Evolutionary conservation across 2,797 vertebrate genomes (phyloP).

Genomic region (Saxicola maurus): DNA sequence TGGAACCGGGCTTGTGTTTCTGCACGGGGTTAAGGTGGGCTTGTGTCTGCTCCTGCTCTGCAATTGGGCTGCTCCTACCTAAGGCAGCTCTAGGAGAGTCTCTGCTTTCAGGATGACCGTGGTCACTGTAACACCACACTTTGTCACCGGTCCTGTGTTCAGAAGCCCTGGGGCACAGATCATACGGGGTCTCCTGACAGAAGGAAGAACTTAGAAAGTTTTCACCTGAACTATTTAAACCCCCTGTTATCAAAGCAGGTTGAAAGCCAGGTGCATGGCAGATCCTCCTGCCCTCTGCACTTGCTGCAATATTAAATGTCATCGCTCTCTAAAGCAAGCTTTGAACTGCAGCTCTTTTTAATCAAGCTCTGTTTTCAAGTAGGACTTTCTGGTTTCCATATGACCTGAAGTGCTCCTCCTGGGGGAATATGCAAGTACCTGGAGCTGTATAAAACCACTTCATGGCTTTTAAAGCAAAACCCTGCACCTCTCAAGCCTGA

Average conservation of each 20-base stretch:
- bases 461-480: slow-evolving; percentile 26
- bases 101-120: background rate
- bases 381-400: slow-evolving; percentile 44
- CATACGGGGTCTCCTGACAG: background rate
- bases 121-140: background rate
- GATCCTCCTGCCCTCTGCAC: slow-evolving; percentile 24
- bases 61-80: background rate
- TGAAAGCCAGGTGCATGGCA: slow-evolving; percentile 33
- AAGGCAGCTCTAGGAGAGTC: background rate
- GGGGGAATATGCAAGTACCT: slow-evolving; percentile 36
- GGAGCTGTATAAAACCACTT: slow-evolving; percentile 28
- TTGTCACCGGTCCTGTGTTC: background rate
- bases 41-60: background rate
- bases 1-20: background rate
- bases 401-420: slow-evolving; percentile 53
- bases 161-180: background rate
- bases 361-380: slow-evolving; percentile 59
- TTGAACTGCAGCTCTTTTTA: slow-evolving; percentile 48
- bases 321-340: background rate
- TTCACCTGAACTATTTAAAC: background rate
- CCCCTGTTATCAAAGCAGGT: background rate
- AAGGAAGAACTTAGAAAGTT: background rate
- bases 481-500: background rate
- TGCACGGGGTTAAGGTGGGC: background rate
- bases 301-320: slow-evolving; percentile 48